Conservation (phyloP, 2,888 invertebrate species). For the Chrysopilus asiliformis region DNA sequence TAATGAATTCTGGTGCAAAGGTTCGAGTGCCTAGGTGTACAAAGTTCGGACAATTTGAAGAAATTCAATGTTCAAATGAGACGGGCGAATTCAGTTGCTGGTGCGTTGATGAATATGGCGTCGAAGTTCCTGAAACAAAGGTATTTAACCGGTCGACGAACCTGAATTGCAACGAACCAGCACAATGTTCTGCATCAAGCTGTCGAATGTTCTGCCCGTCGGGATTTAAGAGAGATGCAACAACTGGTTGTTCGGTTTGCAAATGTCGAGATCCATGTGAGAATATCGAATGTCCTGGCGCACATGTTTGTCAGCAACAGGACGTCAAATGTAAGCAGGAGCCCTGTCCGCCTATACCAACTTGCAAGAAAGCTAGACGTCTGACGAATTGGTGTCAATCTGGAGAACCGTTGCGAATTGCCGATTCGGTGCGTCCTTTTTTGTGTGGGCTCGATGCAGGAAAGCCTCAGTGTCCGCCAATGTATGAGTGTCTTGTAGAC, state of each 20-base stretch:
- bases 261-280: constrained; percentile 72
- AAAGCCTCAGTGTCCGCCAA: constrained; percentile 70
- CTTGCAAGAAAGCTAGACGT: constrained; percentile 65
- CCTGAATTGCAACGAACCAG: constrained; percentile 36
- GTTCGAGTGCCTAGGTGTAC: constrained; percentile 58
- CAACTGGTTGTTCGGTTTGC: constrained; percentile 62
- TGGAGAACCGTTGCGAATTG: constrained; percentile 56
- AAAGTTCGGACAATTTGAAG: constrained; percentile 57
- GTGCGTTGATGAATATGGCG: constrained; percentile 71
- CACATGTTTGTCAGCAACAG: constrained; percentile 62
- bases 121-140: constrained; percentile 63
- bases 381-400: constrained; percentile 66
- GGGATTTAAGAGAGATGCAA: constrained; percentile 56
- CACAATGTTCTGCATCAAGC: constrained; percentile 62
- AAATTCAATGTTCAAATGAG: constrained; percentile 62
- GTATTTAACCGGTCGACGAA: constrained; percentile 32
- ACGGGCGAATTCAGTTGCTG: constrained; percentile 58
- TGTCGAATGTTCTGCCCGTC: constrained; percentile 80
- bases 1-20: constrained; percentile 36
- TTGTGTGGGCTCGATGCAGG: constrained; percentile 68
- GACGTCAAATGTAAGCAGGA: constrained; percentile 63
- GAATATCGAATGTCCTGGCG: constrained; percentile 59
- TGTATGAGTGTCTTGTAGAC: constrained; percentile 68
- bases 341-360: constrained; percentile 74
- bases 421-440: constrained; percentile 63